A percentile compares a stretch with the other conserved stretches of the same genome.
These are phyloP conservation scores for Drosophila peninsularis DNA, from an alignment of 2,888 invertebrate species.

Conservation along the genomic window DNA sequence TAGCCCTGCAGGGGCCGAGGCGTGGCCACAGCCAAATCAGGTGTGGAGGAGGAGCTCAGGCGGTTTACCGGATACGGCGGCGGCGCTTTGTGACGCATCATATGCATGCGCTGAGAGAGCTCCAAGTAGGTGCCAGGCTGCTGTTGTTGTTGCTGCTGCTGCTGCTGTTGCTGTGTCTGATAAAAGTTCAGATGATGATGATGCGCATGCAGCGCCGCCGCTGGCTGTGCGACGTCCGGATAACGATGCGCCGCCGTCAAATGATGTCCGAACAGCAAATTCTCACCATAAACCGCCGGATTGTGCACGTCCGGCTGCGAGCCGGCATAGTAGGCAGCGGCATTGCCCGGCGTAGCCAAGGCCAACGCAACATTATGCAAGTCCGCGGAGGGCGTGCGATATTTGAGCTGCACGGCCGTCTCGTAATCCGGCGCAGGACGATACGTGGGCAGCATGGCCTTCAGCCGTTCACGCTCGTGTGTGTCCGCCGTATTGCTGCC, in stretches of 20 bases:
- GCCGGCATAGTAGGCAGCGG: conserved; percentile 84
- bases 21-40: conserved; percentile 91
- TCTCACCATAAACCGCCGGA: conserved; percentile 74
- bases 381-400: conserved; percentile 87
- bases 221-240: conserved; percentile 88
- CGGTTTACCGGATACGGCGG: conserved; percentile 93
- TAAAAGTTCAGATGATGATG: conserved; percentile 73
- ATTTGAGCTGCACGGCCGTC: conserved; percentile 93
- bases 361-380: conserved; percentile 79
- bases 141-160: conserved; percentile 68
- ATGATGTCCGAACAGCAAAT: conserved; percentile 76
- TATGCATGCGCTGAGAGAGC: conserved; percentile 82
- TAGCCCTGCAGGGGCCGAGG: conserved; percentile 85
- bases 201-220: conserved; percentile 81
- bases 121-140: conserved; percentile 75
- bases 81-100: conserved; percentile 88
- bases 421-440: conserved; percentile 98
- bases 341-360: conserved; percentile 63
- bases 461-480: conserved; percentile 85
- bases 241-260: conserved; percentile 85
- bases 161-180: conserved; percentile 65
- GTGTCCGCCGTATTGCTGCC: conserved; percentile 68
- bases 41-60: conserved; percentile 93
- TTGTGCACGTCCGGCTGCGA: conserved; percentile 92
- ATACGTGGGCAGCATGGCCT: conserved; percentile 92